phyloP scores from a whole-genome alignment of 2,113 vertebrate genomes.

The Psammodynastes pulverulentus region DNA sequence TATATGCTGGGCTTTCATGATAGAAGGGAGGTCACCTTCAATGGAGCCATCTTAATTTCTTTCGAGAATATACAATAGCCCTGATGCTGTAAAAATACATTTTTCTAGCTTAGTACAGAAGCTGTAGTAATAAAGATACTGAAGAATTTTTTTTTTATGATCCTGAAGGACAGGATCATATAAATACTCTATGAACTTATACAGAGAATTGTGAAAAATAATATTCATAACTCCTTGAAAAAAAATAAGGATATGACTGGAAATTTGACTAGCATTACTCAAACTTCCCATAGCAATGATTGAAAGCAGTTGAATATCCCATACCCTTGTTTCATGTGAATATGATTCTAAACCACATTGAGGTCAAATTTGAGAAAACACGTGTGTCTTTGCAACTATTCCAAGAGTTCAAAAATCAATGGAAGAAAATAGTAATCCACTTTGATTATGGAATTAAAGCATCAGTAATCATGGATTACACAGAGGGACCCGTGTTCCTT shows the following conservation, averaged over 20 bases:
- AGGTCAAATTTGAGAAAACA: background rate
- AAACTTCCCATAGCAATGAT: background rate
- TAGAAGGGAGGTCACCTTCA: background rate
- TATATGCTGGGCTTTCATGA: background rate
- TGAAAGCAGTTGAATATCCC: background rate
- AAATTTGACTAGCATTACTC: background rate
- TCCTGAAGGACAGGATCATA: background rate
- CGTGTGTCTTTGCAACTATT: background rate
- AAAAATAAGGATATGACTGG: background rate
- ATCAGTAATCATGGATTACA: background rate
- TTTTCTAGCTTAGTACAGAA: background rate
- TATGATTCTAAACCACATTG: background rate
- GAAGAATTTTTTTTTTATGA: background rate
- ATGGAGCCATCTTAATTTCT: background rate
- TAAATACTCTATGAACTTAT: background rate
- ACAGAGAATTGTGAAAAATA: background rate
- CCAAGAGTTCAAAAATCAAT: background rate
- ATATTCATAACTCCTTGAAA: background rate
- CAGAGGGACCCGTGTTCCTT: background rate
- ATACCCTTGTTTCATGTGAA: background rate
- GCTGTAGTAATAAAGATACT: background rate
- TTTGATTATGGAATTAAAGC: background rate
- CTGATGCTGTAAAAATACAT: background rate
- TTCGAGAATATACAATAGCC: background rate
- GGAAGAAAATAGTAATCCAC: background rate